Conservation (phyloP, 2,797 vertebrate genomes). For the Leptatherina wallacei region DNA sequence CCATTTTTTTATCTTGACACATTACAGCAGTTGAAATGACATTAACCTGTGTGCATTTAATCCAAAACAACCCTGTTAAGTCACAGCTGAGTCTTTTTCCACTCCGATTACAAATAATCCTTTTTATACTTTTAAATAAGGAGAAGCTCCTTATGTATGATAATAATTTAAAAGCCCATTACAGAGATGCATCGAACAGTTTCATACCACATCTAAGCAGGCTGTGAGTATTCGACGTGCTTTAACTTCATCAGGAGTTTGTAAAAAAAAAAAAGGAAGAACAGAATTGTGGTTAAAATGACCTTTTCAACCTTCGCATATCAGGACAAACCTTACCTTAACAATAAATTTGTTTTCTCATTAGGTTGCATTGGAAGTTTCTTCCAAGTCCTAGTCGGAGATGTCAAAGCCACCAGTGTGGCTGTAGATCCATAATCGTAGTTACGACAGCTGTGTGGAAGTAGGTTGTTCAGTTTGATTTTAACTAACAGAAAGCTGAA, state of each 20-base stretch:
- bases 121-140: background rate
- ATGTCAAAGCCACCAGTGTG: background rate
- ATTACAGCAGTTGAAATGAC: slow-evolving; percentile 4
- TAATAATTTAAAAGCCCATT: background rate
- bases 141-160: background rate
- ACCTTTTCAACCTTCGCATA: background rate
- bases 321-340: background rate
- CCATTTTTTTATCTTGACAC: background rate
- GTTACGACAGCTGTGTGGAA: background rate
- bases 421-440: background rate
- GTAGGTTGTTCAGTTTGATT: background rate
- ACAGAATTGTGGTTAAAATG: background rate
- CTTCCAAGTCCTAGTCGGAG: background rate
- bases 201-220: background rate
- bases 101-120: background rate
- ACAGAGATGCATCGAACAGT: background rate
- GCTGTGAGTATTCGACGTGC: background rate
- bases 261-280: background rate
- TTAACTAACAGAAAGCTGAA: background rate
- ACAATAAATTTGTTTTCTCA: background rate
- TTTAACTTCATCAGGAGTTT: background rate
- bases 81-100: background rate
- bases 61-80: too few species aligned
- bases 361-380: background rate
- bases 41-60: background rate